Evolutionary conservation across 2,888 invertebrate species (phyloP), one percentile per base, ranked within the genome.

Genomic region (Hofmannophila pseudospretella): DNA sequence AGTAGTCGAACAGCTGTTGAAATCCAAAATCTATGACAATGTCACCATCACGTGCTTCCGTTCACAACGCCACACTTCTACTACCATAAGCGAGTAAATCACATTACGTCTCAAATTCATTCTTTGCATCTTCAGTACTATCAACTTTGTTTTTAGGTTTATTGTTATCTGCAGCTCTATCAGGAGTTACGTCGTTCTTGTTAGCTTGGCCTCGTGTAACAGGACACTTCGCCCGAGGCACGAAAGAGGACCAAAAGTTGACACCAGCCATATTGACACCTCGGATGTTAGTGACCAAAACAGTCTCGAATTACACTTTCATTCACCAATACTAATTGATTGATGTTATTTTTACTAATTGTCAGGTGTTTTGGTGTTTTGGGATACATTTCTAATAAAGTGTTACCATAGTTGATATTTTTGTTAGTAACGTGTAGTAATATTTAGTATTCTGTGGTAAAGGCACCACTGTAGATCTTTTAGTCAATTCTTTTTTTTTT

Each of bases 301-400:
- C 53, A 49, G 41, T 54, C 39, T 58, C 51, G 32, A 39, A 38
- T 57, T 51, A 45, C 56, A 41, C 44, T 50, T 50, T 42, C 42
- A 41, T 54, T 47, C 49, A 54, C n/a, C n/a, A n/a, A n/a, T n/a
- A n/a, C 48, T 51, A 58, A 56, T 56, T 52, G 54, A 42, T 28
- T n/a, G n/a, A 11, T 20, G 13, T 26, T 10, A 26, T n/a, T 10
- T 26, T 20, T 20, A 20, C 20, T 20, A 20, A 20, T 20, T 20
- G 8, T 20, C 7, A 19, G 20, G 20, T 5, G 20, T 7, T 2
- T 20, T 4, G 5, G 20, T 20, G 5, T 20, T 20, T 20, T 20
- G 20, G 8, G 20, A 5, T 2, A n/a, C n/a, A n/a, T n/a, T n/a
- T n/a, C n/a, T n/a, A n/a, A n/a, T n/a, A n/a, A n/a, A n/a, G n/a